Evolutionary conservation across 1,140 invertebrate genomes (phyloP).

Genomic region (Drosophila pachea): DNA sequence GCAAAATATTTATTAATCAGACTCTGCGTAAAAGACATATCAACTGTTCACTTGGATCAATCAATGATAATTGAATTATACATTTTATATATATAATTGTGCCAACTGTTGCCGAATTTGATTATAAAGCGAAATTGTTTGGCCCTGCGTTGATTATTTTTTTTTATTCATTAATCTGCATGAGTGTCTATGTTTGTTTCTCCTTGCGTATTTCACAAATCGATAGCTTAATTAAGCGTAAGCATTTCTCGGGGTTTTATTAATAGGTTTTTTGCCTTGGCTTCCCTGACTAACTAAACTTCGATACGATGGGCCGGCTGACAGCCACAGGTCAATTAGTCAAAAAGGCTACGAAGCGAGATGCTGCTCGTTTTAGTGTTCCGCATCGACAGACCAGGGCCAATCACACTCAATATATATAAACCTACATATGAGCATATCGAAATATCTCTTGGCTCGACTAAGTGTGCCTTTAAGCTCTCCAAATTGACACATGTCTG

Average conservation of each 20-base stretch:
- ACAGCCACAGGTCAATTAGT: conserved; percentile 66
- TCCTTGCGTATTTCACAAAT: conserved; percentile 45
- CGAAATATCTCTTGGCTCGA: conserved; percentile 29
- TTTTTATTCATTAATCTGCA: conserved; percentile 2
- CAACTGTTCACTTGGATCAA: too few species aligned
- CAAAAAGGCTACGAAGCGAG: conserved; percentile 44
- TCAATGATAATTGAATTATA: too few species aligned
- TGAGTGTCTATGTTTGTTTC: not conserved
- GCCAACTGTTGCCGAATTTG: not conserved
- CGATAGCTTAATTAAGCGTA: conserved; percentile 76
- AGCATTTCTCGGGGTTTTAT: conserved; percentile 60
- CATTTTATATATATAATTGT: too few species aligned
- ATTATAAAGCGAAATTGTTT: not conserved
- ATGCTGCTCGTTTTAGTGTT: conserved; percentile 9
- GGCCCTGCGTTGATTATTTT: not conserved
- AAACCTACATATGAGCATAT: not conserved
- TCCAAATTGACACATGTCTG: conserved; percentile 33
- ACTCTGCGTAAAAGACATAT: too few species aligned
- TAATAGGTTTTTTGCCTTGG: conserved; percentile 70
- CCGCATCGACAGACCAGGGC: conserved; percentile 36
- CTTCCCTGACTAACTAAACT: conserved; percentile 39
- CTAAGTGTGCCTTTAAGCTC: conserved; percentile 64
- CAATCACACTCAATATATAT: conserved; percentile 10
- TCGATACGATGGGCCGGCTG: conserved; percentile 34
- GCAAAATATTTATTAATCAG: too few species aligned